Percentiles rank a stretch among this genome's conserved stretches.
phyloP scores from a whole-genome alignment of 2,113 vertebrate species.

The Nymphicus hollandicus region DNA sequence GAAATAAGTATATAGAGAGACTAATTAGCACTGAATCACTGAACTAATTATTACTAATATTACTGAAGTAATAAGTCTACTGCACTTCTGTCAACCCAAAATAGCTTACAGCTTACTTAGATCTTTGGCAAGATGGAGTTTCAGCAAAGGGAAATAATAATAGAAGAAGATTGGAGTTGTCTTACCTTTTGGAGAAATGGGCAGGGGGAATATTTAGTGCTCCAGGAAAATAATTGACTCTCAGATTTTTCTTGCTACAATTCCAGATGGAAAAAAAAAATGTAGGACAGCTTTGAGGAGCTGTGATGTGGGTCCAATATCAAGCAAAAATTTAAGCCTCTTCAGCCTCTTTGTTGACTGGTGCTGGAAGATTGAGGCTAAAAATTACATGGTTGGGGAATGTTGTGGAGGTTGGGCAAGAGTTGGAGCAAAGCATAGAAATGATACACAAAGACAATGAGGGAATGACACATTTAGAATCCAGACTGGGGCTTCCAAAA shows the following conservation, averaged over 20 bases:
- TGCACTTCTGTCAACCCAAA: neutral
- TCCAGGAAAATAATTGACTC: neutral
- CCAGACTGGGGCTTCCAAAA: neutral
- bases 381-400: neutral
- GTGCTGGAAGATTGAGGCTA: neutral
- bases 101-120: neutral
- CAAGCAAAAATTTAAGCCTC: neutral
- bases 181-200: neutral
- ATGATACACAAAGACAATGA: neutral
- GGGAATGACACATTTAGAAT: neutral
- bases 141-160: neutral
- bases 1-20: neutral
- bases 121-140: neutral
- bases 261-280: neutral
- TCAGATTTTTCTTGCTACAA: neutral
- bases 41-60: neutral
- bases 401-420: neutral
- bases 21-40: neutral
- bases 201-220: neutral
- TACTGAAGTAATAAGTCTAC: neutral
- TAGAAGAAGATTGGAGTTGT: neutral
- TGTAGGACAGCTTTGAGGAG: neutral
- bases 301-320: neutral
- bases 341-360: neutral
- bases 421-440: neutral